Conservation (phyloP, 92 coral and sea anemone species). For the Porites cylindrica region DNA sequence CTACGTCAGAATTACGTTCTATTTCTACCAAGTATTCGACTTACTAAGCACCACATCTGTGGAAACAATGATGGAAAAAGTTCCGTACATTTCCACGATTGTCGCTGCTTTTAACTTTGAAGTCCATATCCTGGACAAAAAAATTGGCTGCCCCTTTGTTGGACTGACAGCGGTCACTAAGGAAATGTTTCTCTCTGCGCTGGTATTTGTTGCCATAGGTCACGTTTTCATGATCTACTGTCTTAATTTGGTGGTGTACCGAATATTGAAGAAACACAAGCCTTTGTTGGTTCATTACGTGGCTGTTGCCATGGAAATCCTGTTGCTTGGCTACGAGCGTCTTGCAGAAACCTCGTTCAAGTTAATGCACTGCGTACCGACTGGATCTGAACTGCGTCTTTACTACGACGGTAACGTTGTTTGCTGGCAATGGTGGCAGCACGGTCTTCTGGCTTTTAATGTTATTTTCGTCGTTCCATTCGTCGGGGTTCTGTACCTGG, state of each 20-base stretch:
- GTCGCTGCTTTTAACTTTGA: conserved; percentile 58
- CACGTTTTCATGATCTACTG: conserved; percentile 39
- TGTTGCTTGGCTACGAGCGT: conserved; percentile 71
- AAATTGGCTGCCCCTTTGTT: conserved; percentile 76
- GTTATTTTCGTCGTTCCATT: conserved; percentile 34
- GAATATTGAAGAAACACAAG: conserved; percentile 1
- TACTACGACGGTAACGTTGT: conserved; percentile 59
- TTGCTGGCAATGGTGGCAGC: conserved; percentile 83
- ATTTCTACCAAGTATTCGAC: conserved; percentile 59
- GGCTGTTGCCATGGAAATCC: conserved; percentile 62
- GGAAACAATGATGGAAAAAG: not conserved
- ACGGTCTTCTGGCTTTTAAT: conserved; percentile 26
- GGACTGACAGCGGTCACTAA: conserved; percentile 75
- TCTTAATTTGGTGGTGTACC: conserved; percentile 28
- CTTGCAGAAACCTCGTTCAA: conserved; percentile 64
- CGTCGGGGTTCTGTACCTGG: conserved; percentile 41
- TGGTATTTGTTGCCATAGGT: conserved; percentile 45
- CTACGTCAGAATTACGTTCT: conserved; percentile 51
- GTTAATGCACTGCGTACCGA: conserved; percentile 53
- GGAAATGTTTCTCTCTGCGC: conserved; percentile 55
- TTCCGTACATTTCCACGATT: conserved; percentile 26
- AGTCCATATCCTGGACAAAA: conserved; percentile 37
- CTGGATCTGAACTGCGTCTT: conserved; percentile 41
- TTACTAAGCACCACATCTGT: conserved; percentile 32
- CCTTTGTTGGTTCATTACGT: conserved; percentile 53